Evolutionary conservation across 2,113 vertebrate genomes (phyloP).

Genomic region (Paradisaea rubra): DNA sequence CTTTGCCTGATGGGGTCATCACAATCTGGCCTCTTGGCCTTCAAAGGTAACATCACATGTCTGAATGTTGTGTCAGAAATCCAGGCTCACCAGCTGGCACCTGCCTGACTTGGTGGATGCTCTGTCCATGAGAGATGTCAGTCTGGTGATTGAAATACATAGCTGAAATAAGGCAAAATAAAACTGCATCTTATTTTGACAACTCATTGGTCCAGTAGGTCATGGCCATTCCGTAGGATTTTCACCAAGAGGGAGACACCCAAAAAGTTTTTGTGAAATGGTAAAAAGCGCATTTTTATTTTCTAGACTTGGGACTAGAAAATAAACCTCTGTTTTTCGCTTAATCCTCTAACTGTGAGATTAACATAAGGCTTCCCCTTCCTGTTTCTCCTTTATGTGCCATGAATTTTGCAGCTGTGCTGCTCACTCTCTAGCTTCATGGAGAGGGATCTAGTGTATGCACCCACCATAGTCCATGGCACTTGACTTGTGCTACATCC

Average conservation of each 20-base stretch:
- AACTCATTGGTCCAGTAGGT: background rate
- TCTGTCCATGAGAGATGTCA: background rate
- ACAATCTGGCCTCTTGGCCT: background rate
- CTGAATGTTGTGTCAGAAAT: background rate
- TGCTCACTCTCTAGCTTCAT: background rate
- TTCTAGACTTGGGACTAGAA: background rate
- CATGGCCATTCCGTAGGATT: background rate
- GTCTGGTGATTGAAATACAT: background rate
- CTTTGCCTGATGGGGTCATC: background rate
- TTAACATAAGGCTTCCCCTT: background rate
- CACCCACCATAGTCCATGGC: background rate
- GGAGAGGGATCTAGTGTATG: background rate
- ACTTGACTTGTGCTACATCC: background rate
- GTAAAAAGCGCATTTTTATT: background rate
- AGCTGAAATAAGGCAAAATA: background rate
- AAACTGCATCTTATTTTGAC: fast-evolving
- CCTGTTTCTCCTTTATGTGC: background rate
- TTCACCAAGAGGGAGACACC: background rate
- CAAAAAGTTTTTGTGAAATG: background rate
- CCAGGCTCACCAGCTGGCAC: background rate
- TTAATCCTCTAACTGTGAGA: background rate
- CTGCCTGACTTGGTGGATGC: background rate
- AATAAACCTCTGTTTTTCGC: background rate
- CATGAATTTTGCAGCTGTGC: background rate
- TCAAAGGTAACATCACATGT: background rate